Conservation (phyloP, 2,797 vertebrate genomes). For the Phataginus tetradactyla region DNA sequence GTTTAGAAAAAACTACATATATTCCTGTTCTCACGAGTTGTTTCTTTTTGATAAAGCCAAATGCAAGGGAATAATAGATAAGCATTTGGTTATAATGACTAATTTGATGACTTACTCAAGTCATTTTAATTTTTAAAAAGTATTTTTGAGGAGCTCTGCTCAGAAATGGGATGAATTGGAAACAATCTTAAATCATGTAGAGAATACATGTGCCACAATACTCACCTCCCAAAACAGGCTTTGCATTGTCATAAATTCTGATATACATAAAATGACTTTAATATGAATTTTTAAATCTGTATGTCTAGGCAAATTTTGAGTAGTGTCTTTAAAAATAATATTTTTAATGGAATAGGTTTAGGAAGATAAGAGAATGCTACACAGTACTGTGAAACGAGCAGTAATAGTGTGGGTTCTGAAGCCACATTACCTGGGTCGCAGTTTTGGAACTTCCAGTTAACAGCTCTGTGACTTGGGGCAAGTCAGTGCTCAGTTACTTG, state of each 20-base stretch:
- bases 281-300: neutral
- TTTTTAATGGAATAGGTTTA: neutral
- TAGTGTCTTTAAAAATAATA: neutral
- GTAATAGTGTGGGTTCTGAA: neutral
- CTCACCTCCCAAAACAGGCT: neutral
- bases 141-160: neutral
- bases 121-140: slow-evolving; percentile 44
- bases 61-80: neutral
- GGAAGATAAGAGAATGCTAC: neutral
- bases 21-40: neutral
- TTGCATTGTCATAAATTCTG: neutral
- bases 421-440: neutral
- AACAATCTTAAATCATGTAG: neutral
- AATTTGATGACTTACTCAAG: slow-evolving; percentile 10
- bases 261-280: neutral
- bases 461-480: neutral
- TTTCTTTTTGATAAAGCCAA: neutral
- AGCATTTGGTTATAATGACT: slow-evolving; percentile 15
- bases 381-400: neutral
- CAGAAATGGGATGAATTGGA: neutral
- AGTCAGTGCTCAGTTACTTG: neutral
- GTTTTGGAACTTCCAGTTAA: neutral
- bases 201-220: neutral
- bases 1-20: neutral
- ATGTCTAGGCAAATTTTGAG: neutral